phyloP scores from a whole-genome alignment of 2,888 invertebrate species.

The Onchidella celtica region DNA sequence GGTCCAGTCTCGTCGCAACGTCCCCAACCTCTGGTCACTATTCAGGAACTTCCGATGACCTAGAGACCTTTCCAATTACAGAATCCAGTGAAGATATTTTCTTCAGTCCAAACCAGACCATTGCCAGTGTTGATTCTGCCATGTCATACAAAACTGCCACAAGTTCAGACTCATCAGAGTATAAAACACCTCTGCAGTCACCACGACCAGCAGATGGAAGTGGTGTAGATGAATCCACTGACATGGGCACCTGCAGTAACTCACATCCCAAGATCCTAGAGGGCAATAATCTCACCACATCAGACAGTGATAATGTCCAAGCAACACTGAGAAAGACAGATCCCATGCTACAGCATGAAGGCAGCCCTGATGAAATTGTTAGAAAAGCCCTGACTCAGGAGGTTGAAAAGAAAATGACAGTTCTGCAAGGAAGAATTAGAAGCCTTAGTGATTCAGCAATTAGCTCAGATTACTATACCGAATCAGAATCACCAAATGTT shows the following conservation, averaged over 20 bases:
- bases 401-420: constrained; percentile 63
- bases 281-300: not conserved
- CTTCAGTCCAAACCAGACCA: constrained; percentile 36
- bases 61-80: constrained; percentile 10
- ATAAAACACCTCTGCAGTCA: constrained; percentile 62
- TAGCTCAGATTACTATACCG: constrained; percentile 73
- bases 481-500: constrained; percentile 66
- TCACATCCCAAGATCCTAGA: constrained; percentile 3
- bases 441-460: constrained; percentile 76
- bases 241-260: not conserved
- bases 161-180: constrained; percentile 59
- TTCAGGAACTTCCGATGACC: constrained; percentile 35
- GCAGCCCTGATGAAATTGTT: constrained; percentile 27
- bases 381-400: constrained; percentile 52
- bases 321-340: not conserved
- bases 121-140: not conserved
- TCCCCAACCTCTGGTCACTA: constrained; percentile 39
- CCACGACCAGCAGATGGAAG: constrained; percentile 45
- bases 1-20: constrained; percentile 16
- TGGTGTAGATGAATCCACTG: not conserved
- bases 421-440: constrained; percentile 60
- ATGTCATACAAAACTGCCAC: constrained; percentile 6
- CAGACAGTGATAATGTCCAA: not conserved
- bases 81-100: constrained; percentile 43
- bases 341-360: not conserved